Evolutionary conservation across 2,888 invertebrate genomes (phyloP).

Genomic region (Buathra laborator): DNA sequence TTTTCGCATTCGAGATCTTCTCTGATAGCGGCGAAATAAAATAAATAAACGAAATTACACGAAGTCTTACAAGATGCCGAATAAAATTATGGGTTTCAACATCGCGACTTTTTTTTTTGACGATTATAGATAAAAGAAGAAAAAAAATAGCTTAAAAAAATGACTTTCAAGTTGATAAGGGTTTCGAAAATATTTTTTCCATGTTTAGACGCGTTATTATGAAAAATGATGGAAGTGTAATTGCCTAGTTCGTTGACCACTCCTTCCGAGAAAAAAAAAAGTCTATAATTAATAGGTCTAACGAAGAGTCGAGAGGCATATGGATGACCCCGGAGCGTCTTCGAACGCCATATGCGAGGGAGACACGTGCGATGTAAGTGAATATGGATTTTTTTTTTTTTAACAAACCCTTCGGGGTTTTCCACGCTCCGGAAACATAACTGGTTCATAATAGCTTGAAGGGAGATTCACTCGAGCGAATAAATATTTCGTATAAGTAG

Average conservation of each 20-base stretch:
- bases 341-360: slow-evolving; percentile 15
- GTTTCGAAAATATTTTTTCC: neutral
- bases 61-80: no score
- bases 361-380: slow-evolving; percentile 43
- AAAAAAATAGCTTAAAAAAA: neutral
- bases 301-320: slow-evolving; percentile 5
- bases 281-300: slow-evolving; percentile 9
- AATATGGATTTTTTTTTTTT: slow-evolving; percentile 27
- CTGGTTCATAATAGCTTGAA: slow-evolving; percentile 24
- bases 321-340: slow-evolving; percentile 28
- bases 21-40: neutral
- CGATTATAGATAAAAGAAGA: neutral
- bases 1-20: neutral
- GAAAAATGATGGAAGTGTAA: neutral
- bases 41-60: neutral
- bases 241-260: neutral
- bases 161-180: neutral
- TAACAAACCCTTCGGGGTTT: neutral
- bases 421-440: slow-evolving; percentile 43
- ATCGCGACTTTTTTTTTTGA: neutral
- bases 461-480: slow-evolving; percentile 41
- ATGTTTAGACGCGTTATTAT: neutral
- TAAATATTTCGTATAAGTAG: slow-evolving; percentile 45
- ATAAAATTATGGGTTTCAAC: no score
- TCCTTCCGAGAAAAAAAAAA: slow-evolving; percentile 19